These are phyloP conservation scores for Eidolon dupreanum DNA, from an alignment of 2,797 vertebrate genomes.

Conservation along the genomic window DNA sequence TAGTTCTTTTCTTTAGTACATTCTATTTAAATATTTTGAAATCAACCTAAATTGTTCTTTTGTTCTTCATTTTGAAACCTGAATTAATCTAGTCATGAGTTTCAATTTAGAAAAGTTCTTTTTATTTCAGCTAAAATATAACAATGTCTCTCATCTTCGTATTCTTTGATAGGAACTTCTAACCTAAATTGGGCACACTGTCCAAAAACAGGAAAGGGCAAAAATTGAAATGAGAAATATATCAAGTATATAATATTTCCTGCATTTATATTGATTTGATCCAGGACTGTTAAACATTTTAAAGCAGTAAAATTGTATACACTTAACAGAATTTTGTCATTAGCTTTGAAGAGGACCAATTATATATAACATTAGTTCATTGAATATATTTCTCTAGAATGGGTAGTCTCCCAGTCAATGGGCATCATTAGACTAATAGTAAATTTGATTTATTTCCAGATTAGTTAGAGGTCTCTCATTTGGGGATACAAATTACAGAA, in stretches of 20 bases:
- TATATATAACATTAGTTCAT: neutral
- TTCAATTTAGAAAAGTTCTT: slow-evolving; percentile 35
- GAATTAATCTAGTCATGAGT: neutral
- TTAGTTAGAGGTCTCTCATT: neutral
- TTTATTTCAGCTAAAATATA: slow-evolving; percentile 13
- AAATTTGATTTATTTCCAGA: neutral
- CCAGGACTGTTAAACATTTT: neutral
- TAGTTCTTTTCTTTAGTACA: neutral
- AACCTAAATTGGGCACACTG: neutral
- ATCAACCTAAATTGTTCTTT: slow-evolving; percentile 6
- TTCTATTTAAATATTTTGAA: slow-evolving; percentile 50
- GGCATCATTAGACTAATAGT: neutral
- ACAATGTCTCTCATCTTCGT: neutral
- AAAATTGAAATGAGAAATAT: slow-evolving; percentile 10
- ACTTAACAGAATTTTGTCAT: neutral
- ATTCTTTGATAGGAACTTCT: neutral
- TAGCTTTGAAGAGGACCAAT: neutral
- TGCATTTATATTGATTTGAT: neutral
- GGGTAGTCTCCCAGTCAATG: neutral
- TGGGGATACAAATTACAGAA: neutral
- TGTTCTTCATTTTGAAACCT: slow-evolving; percentile 44
- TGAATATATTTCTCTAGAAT: neutral
- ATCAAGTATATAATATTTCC: neutral
- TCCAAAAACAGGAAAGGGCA: slow-evolving; percentile 27
- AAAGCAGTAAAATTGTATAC: neutral